phyloP scores from a whole-genome alignment of 1,140 invertebrate species.

The Ladona fulva region DNA sequence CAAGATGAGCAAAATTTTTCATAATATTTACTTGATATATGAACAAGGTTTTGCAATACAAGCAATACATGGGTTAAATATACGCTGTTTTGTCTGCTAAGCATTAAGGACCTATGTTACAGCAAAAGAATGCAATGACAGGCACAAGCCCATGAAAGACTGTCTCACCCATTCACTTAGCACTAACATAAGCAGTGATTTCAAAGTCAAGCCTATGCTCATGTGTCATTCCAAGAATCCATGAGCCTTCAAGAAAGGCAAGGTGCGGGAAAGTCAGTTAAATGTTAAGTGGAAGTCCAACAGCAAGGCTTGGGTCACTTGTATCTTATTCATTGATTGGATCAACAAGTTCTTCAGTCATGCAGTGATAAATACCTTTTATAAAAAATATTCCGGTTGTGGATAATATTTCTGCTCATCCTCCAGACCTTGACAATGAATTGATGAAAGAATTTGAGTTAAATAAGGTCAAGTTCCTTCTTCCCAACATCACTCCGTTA shows the following conservation, averaged over 20 bases:
- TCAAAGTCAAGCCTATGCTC: background rate
- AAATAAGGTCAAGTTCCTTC: conserved; percentile 23
- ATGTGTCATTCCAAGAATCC: background rate
- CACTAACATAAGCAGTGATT: conserved; percentile 8
- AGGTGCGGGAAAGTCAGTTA: background rate
- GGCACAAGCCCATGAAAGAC: conserved; percentile 12
- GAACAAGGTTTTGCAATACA: too few relatives aligned
- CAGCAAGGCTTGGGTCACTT: background rate
- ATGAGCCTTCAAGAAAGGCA: background rate
- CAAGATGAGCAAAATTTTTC: too few relatives aligned
- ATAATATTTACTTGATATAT: too few relatives aligned
- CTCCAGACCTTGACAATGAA: background rate
- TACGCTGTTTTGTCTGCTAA: too few relatives aligned
- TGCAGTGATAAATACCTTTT: background rate
- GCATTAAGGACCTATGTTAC: too few relatives aligned
- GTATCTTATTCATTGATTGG: background rate
- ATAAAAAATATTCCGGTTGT: background rate
- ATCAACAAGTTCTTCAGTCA: background rate
- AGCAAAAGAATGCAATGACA: background rate
- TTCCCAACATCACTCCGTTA: conserved; percentile 22
- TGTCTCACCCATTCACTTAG: background rate
- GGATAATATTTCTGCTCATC: background rate
- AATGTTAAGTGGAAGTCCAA: background rate
- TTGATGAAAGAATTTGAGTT: conserved; percentile 21
- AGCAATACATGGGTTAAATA: too few relatives aligned